Percentiles rank a stretch among this genome's conserved stretches.
phyloP scores from a whole-genome alignment of 1,140 invertebrate species.

The Zaprionus capensis region DNA sequence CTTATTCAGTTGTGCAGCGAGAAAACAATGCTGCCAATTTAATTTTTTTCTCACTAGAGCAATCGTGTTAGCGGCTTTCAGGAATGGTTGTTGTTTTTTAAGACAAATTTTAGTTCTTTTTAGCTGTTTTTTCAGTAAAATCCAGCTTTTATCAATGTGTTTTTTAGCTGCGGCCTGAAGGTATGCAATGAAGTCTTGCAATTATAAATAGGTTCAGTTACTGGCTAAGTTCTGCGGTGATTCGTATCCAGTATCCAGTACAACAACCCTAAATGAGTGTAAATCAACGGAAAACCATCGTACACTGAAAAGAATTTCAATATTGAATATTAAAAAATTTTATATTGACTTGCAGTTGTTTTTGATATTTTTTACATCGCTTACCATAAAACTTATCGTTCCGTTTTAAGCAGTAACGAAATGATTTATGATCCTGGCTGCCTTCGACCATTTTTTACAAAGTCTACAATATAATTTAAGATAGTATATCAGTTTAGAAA shows the following conservation, averaged over 20 bases:
- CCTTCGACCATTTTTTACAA: not conserved
- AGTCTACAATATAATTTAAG: not conserved
- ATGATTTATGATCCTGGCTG: not conserved
- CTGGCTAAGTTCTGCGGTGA: not conserved
- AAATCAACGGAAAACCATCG: not conserved
- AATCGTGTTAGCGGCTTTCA: too few relatives aligned
- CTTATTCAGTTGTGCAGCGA: too few relatives aligned
- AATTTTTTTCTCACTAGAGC: too few relatives aligned
- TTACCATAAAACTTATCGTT: not conserved
- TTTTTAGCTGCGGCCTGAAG: conserved; percentile 4
- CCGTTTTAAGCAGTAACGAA: not conserved
- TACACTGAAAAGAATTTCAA: not conserved
- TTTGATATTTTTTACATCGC: not conserved
- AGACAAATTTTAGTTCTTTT: too few relatives aligned
- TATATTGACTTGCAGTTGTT: not conserved
- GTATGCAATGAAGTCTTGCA: conserved; percentile 2
- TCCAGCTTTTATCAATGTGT: too few relatives aligned
- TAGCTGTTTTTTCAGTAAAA: too few relatives aligned
- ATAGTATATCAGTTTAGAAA: not conserved
- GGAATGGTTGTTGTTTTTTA: too few relatives aligned
- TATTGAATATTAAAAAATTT: not conserved
- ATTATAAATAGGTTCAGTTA: not conserved
- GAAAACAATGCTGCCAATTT: too few relatives aligned
- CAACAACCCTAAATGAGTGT: not conserved
- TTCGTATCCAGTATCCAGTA: not conserved